Evolutionary conservation across 2,888 invertebrate genomes (phyloP), one percentile per base, ranked within the genome.

Genomic region (Stegophylla sp.): DNA sequence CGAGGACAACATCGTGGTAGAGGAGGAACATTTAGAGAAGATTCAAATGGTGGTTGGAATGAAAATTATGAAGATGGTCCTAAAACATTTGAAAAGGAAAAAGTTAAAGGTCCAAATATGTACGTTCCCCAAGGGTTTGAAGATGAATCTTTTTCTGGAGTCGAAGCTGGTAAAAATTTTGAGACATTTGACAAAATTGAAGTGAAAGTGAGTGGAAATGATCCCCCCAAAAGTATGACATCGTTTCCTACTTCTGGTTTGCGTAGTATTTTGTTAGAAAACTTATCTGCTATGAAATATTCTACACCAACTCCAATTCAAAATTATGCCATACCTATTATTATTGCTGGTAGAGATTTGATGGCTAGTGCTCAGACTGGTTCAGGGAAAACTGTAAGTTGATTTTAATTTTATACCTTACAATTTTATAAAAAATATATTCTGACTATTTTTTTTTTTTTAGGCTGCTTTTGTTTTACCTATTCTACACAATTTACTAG

Each of bases 291-390:
- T 84, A 93, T 94, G 0, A 92, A 92, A 0, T 97, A 96, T 85
- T 89, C 85, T 4, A 92, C 91, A 83, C 97, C 97, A 0, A 98
- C 98, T 0, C 98, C 98, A 0, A 94, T 99, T 26, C 98, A 99
- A 86, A 96, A 96, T 86, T 89, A 94, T 84, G 92, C 97, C 0
- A 91, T 98, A 74, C 97, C 98, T 0, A 92, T 94, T 45, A 91
- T 98, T 34, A 88, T 91, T 86, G 88, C 86, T 0, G 93, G 93
- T 0, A 88, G 96, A 51, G 98, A 99, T 88, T 87, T 99, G 34
- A 98, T 98, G 96, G 97, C 93, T 0, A 98, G 98, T 86, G 98
- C 98, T 0, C 98, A 98, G 86, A 99, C 98, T 12, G 98, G 98
- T 0, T 97, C 97, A 0, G 99, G 98, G n/a, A 98, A 98, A 88